phyloP scores from a whole-genome alignment of 2,113 vertebrate species.

The Erpornis zantholeuca region DNA sequence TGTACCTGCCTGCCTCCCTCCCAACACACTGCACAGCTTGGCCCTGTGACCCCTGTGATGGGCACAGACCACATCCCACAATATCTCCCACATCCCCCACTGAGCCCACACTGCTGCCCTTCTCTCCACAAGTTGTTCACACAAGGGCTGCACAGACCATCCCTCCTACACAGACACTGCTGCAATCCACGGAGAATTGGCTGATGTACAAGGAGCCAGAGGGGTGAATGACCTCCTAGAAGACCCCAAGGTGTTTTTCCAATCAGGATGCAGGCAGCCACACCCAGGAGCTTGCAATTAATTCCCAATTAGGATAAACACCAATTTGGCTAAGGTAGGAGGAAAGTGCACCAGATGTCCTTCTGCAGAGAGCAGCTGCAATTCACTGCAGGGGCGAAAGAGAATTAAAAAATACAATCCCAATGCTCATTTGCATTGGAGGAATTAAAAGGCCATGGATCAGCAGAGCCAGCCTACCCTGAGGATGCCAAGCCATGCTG shows the following conservation, averaged over 20 bases:
- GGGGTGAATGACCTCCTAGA: background rate
- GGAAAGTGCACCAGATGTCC: background rate
- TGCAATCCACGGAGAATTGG: background rate
- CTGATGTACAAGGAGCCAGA: background rate
- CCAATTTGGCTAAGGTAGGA: background rate
- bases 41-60: background rate
- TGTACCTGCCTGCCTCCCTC: background rate
- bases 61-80: background rate
- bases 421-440: background rate
- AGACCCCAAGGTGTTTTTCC: background rate
- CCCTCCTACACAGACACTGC: background rate
- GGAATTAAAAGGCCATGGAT: background rate
- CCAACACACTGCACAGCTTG: background rate
- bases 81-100: background rate
- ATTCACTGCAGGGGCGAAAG: accelerated
- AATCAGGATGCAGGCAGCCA: background rate
- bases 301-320: background rate
- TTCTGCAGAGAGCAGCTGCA: background rate
- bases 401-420: background rate
- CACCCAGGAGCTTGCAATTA: background rate
- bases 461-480: background rate
- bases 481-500: background rate
- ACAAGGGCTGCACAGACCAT: background rate
- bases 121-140: background rate
- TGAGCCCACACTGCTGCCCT: accelerated